Evolutionary conservation across 2,888 invertebrate species (phyloP).

Genomic region (Criorhina ranunculi): DNA sequence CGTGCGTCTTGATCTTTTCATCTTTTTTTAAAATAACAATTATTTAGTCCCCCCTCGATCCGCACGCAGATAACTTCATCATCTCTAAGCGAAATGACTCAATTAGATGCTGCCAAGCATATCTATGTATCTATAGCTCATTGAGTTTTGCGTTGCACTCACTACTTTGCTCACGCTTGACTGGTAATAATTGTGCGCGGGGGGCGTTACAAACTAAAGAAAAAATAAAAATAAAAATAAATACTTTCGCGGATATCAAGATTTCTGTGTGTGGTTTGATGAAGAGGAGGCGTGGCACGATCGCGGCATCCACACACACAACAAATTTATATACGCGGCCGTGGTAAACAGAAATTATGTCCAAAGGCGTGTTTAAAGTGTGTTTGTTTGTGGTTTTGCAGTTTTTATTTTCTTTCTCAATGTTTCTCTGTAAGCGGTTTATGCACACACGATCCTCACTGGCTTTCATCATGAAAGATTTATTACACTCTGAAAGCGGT

Average conservation of each 20-base stretch:
- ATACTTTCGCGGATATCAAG: conserved; percentile 61
- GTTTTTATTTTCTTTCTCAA: conserved; percentile 6
- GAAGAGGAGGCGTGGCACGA: conserved; percentile 65
- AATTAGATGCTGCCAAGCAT: conserved; percentile 78
- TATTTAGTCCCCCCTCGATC: conserved; percentile 49
- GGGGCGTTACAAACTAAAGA: conserved; percentile 47
- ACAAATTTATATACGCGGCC: background rate
- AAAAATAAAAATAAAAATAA: conserved; percentile 30
- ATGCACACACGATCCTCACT: conserved; percentile 53
- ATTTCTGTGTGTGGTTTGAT: conserved; percentile 67
- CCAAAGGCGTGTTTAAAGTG: conserved; percentile 68
- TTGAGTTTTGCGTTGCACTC: conserved; percentile 55
- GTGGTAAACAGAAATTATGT: conserved; percentile 44
- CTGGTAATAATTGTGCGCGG: conserved; percentile 59
- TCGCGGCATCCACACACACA: conserved; percentile 26
- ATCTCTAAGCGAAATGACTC: conserved; percentile 78
- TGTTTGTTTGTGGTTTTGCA: conserved; percentile 47
- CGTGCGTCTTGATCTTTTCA: conserved; percentile 6
- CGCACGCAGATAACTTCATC: conserved; percentile 71
- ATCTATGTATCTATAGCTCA: conserved; percentile 49
- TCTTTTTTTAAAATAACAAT: conserved; percentile 74
- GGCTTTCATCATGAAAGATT: conserved; percentile 61
- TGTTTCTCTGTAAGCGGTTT: conserved; percentile 74
- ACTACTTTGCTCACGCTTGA: conserved; percentile 23
- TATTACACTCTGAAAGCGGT: conserved; percentile 40